Base-by-base conservation (phyloP, 2,888 invertebrate species). In the Graphium colonna region DNA sequence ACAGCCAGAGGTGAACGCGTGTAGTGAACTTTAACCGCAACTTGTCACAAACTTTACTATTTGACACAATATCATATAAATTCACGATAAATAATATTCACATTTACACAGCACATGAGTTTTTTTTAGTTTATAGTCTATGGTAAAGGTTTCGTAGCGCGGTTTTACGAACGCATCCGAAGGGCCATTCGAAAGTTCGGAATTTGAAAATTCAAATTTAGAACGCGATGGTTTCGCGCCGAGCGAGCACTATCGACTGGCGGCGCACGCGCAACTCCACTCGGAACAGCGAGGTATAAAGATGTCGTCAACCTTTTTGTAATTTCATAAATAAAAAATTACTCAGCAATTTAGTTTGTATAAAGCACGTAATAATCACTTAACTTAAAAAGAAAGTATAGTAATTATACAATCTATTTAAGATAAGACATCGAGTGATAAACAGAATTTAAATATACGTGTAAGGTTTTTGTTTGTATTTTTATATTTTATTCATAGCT, bases 241-340 rank as follows among this genome's bases (percentile, higher is more conserved):
- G 75, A 70, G 67, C 68, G 76, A 69, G 64, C 80, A 73, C 80
- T 76, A 77, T 69, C 73, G 79, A 83, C 83, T 83, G 82, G 68
- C 66, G 67, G 71, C 81, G 78, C 80, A 71, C 69, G 82, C 82
- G 83, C 82, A 77, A 55, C 71, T 71, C 69, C 53, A 67, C 69
- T 58, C 69, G 65, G 71, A 68, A 68, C 71, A 67, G 69, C 64
- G 68, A 67, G 68, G 62, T 69, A 66, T 54, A 56, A 68, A 73
- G 79, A 63, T 47, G 61, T 63, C 26, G 58, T 1, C 65, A 82
- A 82, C 82, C 63, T 73, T 81, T 68, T 52, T 12, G 51, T 46
- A 3, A 5, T 21, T 21, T 21, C 39, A 33, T 47, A 41, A 16
- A 50, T 56, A 21, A 21, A n/a, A 21, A 21, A 21, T 21, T 21